Base-by-base conservation (phyloP, 2,888 invertebrate genomes). In the Lithodes maja region DNA sequence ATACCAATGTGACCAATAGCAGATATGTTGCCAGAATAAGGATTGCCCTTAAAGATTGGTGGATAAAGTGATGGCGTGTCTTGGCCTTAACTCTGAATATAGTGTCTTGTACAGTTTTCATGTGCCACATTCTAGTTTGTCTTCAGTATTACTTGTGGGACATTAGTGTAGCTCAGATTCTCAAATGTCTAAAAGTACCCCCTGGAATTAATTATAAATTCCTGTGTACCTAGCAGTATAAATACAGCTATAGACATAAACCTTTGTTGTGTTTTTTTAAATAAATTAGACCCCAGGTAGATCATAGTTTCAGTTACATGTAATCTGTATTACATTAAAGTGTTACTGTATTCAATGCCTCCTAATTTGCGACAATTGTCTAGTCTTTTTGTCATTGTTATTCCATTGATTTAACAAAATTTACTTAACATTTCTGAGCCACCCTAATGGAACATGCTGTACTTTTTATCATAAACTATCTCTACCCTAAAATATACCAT, bases 121-220 rank as follows among this genome's bases (percentile, higher is more conserved):
- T 81, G 85, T 77, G 77, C 85, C 89, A 85, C 89, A 85, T 85
- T 89, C 89, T 89, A 89, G 89, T 89, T 89, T 80, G 85, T 85
- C 81, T 79, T 85, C 89, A 89, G 89, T 89, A 89, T 89, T 89
- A 89, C 89, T 74, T 75, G 80, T 85, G 79, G 79, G 83, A 85
- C 84, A 85, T 85, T 61, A 61, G 61, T 61, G 61, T 61, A 61
- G 61, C 61, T 61, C 61, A 61, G 61, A 61, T 61, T 61, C 12
- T 7, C 61, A 61, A 61, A 61, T 61, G 61, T 61, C 61, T 61
- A 61, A 33, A 33, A 0, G 61, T 61, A 61, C 61, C 61, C 12
- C 61, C 33, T 33, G 33, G 33, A 33, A 33, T 33, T 33, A 33
- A 33, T 33, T 33, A 0, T 33, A 33, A 33, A 0, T 33, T 33